Percentiles rank a stretch among this genome's conserved stretches.
These are phyloP conservation scores for Coenobita brevimanus DNA, from an alignment of 1,140 invertebrate genomes.

Conservation along the genomic window DNA sequence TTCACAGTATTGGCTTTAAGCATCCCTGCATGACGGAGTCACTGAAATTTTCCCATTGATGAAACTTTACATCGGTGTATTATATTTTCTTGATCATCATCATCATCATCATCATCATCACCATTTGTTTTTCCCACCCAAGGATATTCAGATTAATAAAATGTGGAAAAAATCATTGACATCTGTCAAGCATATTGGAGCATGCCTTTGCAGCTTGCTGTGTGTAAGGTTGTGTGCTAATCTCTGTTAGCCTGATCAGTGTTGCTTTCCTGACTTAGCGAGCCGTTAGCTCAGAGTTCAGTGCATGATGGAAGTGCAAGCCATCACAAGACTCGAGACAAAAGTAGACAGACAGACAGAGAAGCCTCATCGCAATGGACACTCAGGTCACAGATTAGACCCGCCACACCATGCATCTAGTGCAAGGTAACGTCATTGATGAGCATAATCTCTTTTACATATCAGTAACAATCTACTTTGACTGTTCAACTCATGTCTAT, in stretches of 20 bases:
- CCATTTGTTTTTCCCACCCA: not conserved
- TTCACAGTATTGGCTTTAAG: too few species aligned
- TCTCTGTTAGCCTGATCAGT: slow-evolving; percentile 49
- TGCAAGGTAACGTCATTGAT: slow-evolving; percentile 47
- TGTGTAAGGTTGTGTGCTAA: slow-evolving; percentile 26
- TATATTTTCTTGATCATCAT: too few species aligned
- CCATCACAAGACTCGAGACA: slow-evolving; percentile 64
- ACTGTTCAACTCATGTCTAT: too few species aligned
- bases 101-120: too few species aligned
- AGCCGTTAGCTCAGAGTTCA: slow-evolving; percentile 53
- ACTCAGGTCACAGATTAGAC: slow-evolving; percentile 48
- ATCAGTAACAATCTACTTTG: too few species aligned
- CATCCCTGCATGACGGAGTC: too few species aligned
- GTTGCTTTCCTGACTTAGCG: slow-evolving; percentile 61
- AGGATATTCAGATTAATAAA: not conserved
- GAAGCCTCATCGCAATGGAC: slow-evolving; percentile 42
- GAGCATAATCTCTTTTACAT: too few species aligned
- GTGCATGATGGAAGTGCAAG: slow-evolving; percentile 56
- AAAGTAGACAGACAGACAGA: slow-evolving; percentile 59
- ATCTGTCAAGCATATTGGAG: slow-evolving; percentile 20
- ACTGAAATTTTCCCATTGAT: too few species aligned
- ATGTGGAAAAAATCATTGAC: not conserved
- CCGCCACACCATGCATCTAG: slow-evolving; percentile 11
- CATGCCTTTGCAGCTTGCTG: slow-evolving; percentile 34
- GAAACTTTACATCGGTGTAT: too few species aligned